phyloP scores from a whole-genome alignment of 1,140 invertebrate species.

The Arctopsyche grandis region DNA sequence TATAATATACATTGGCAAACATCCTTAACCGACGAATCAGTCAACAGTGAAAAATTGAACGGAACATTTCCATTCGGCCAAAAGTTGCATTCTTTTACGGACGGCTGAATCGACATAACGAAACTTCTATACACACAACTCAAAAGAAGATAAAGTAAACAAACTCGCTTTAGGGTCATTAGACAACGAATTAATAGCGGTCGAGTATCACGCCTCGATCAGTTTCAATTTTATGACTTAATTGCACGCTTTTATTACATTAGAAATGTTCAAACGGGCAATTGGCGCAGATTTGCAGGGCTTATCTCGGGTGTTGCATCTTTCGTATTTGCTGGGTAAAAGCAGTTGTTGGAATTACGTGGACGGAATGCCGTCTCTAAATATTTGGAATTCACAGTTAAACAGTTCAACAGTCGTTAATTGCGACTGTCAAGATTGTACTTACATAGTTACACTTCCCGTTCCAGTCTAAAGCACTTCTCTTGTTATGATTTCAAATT shows the following conservation, averaged over 20 bases:
- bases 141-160: too few relatives aligned
- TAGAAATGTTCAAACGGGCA: not conserved
- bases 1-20: not conserved
- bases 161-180: too few relatives aligned
- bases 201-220: not conserved
- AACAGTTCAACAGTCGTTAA: slow-evolving; percentile 8
- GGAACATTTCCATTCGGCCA: too few relatives aligned
- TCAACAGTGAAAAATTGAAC: too few relatives aligned
- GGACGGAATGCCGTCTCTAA: not conserved
- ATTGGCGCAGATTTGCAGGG: slow-evolving; percentile 7
- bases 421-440: not conserved
- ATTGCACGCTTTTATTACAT: not conserved
- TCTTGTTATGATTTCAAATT: not conserved
- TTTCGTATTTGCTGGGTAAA: slow-evolving; percentile 4
- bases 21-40: not conserved
- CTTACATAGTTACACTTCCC: not conserved
- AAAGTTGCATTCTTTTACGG: too few relatives aligned
- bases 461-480: not conserved
- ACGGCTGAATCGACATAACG: too few relatives aligned
- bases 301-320: slow-evolving; percentile 12
- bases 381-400: slow-evolving; percentile 22
- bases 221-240: slow-evolving; percentile 23
- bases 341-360: not conserved
- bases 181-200: not conserved
- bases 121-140: too few relatives aligned